Percentiles rank a stretch among this genome's conserved stretches.
Conservation (phyloP, 2,888 invertebrate species). For the Himalopsyche tibetana region DNA sequence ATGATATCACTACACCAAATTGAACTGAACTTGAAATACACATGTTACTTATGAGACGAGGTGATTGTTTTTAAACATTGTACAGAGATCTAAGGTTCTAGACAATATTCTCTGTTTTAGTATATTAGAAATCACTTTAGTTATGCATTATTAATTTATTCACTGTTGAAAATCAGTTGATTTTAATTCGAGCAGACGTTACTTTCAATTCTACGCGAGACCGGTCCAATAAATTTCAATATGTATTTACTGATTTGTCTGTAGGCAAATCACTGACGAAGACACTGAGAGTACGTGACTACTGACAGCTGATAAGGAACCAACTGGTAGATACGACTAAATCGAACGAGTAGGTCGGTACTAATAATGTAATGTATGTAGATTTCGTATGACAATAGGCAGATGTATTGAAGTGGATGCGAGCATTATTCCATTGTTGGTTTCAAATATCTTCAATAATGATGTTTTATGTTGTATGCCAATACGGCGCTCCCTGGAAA, state of each 20-base stretch:
- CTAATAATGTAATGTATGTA: slow-evolving; percentile 10
- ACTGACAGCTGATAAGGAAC: slow-evolving; percentile 15
- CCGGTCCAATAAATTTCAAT: slow-evolving; percentile 1
- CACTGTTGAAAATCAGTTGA: too few species aligned
- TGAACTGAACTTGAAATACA: too few species aligned
- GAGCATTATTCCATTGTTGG: neutral
- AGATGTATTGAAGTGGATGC: slow-evolving; percentile 10
- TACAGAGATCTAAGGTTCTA: too few species aligned
- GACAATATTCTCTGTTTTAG: too few species aligned
- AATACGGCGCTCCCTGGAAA: slow-evolving; percentile 13
- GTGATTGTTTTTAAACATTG: too few species aligned
- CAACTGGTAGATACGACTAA: neutral
- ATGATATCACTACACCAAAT: too few species aligned
- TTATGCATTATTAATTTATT: too few species aligned
- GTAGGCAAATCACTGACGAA: neutral
- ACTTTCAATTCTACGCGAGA: neutral
- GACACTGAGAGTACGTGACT: slow-evolving; percentile 7
- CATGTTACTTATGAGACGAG: too few species aligned
- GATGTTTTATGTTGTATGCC: neutral
- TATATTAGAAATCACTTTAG: too few species aligned
- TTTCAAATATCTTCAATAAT: slow-evolving; percentile 1
- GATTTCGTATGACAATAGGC: neutral
- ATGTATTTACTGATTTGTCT: slow-evolving; percentile 7
- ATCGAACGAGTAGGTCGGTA: neutral
- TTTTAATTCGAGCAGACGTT: too few species aligned